Evolutionary conservation across 1,140 invertebrate species (phyloP), one percentile per base, ranked within the genome.

Genomic region (Drosophila asahinai): DNA sequence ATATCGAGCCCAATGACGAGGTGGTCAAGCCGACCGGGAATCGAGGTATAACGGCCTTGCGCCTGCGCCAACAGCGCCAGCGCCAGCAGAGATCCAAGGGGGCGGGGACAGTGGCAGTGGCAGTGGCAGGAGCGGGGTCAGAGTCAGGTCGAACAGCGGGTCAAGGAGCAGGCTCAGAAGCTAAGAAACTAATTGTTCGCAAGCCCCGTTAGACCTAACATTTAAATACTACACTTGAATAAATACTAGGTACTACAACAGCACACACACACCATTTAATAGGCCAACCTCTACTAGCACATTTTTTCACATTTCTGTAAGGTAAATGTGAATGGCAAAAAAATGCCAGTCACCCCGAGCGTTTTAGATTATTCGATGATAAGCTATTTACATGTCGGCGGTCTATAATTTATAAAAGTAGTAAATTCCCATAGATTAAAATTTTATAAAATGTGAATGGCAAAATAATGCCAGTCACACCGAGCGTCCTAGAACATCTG

Each of bases 1-100:
- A 87, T 48, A 93, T 93, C n/a, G 92, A 93, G 75, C 89, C 91
- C 40, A 94, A 93, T 15, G 91, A 93, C 75, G 86, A 91, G 19
- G 45, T 38, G 25, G 58, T 42, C 42, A 70, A 77, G 62, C 65
- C 57, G 22, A 62, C 54, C 43, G 65, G 86, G 22, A 92, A 83
- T 68, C 81, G 81, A 79, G 82, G 92, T 89, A 90, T 79, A 58
- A 91, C 86, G 38, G 86, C 86, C 54, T 52, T 86, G 38, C 65
- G 86, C 17, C 54, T 91, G 55, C 77, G 86, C 67, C 68, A 71
- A 22, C 86, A 91, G 54, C 82, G 79, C 36, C 81, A 84, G 55
- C 60, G 59, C 45, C 68, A 60, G 38, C 78, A 48, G 52, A 73
- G 77, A 45, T 49, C 55, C 36, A 63, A 74, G 52, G 65, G 75